A percentile compares a stretch with the other conserved stretches of the same genome.
Conservation (phyloP, 2,888 invertebrate genomes). For the Formica aserva region DNA sequence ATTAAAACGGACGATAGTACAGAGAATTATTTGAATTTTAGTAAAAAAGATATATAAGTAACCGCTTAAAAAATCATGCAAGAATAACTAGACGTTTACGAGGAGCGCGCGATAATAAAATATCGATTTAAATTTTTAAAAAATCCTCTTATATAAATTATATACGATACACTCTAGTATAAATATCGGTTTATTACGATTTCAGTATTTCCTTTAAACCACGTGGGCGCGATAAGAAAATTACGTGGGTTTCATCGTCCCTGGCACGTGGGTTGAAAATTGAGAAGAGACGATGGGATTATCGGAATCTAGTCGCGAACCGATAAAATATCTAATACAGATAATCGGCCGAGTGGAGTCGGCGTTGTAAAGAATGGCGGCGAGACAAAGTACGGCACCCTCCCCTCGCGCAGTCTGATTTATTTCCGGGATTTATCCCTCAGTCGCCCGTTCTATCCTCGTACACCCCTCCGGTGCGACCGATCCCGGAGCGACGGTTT, state of each 20-base stretch:
- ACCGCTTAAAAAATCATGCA: not conserved
- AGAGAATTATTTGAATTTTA: not conserved
- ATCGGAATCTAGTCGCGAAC: not conserved
- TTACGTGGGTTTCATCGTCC: not conserved
- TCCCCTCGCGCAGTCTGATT: constrained; percentile 55
- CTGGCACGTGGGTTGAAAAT: not conserved
- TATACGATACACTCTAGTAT: not conserved
- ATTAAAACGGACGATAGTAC: not conserved
- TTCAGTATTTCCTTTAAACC: not conserved
- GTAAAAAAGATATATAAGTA: not conserved
- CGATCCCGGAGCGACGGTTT: constrained; percentile 11
- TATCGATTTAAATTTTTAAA: not conserved
- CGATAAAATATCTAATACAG: constrained; percentile 51
- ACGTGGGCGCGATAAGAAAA: not conserved
- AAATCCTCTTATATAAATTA: not conserved
- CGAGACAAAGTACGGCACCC: constrained; percentile 13
- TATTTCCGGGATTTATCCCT: constrained; percentile 65
- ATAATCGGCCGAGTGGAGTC: constrained; percentile 22
- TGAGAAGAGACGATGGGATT: not conserved
- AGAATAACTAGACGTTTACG: not conserved
- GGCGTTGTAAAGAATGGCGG: constrained; percentile 30
- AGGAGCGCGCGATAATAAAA: not conserved
- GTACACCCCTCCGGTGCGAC: not conserved
- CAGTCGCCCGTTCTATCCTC: constrained; percentile 9
- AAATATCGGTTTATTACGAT: not conserved